A percentile compares a stretch with the other conserved stretches of the same genome.
phyloP scores from a whole-genome alignment of 2,888 invertebrate species.

The Plutella xylostella region DNA sequence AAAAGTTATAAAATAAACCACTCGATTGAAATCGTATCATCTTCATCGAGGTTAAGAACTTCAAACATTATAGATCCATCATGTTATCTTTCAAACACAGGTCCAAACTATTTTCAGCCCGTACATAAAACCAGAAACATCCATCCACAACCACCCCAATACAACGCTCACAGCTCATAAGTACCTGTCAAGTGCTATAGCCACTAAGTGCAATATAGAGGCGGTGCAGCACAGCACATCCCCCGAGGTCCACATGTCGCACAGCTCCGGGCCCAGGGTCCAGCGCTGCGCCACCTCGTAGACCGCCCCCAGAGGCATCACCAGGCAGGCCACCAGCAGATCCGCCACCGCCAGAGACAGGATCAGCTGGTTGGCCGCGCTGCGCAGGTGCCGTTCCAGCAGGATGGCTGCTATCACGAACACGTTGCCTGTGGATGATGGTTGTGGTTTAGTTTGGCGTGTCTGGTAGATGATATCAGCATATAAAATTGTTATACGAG shows the following conservation, averaged over 20 bases:
- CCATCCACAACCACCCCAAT: too few relatives aligned
- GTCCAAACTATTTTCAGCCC: not conserved
- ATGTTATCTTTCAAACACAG: not conserved
- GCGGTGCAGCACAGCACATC: constrained; percentile 93
- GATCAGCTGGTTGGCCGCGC: constrained; percentile 91
- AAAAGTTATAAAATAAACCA: too few relatives aligned
- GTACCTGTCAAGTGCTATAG: constrained; percentile 87
- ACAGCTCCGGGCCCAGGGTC: constrained; percentile 87
- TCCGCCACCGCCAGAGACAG: constrained; percentile 92
- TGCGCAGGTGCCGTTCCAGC: constrained; percentile 86
- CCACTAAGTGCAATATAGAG: constrained; percentile 83
- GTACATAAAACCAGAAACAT: not conserved
- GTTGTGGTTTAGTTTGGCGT: too few relatives aligned
- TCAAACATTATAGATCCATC: not conserved
- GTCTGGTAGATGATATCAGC: not conserved
- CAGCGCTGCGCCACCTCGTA: constrained; percentile 85
- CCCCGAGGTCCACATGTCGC: constrained; percentile 95
- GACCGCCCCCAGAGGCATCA: constrained; percentile 82
- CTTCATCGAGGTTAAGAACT: too few relatives aligned
- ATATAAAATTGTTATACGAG: too few relatives aligned
- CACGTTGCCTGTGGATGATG: constrained; percentile 79
- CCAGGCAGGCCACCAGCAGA: constrained; percentile 86
- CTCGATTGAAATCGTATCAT: too few relatives aligned
- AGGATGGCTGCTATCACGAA: constrained; percentile 95
- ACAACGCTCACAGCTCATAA: too few relatives aligned